Evolutionary conservation across 2,888 invertebrate genomes (phyloP), one percentile per base, ranked within the genome.

Genomic region (Eupithecia abbreviata): DNA sequence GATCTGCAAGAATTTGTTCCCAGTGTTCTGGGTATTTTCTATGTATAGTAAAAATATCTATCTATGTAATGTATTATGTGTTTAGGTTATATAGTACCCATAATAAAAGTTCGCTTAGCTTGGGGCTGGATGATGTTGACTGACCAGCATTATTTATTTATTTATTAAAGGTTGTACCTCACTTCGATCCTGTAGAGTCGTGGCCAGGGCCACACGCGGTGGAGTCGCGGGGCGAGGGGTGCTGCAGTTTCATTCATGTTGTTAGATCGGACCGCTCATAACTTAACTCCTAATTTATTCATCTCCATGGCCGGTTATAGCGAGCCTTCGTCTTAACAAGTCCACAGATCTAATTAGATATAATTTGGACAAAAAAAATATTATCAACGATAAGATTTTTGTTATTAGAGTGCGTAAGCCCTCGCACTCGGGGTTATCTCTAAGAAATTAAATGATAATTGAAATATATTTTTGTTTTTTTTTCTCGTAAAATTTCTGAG

Each of bases 241-340:
- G 87, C 84, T 77, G 89, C 81, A 87, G 91, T 91, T 93, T 95
- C 95, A 95, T 95, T 95, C 95, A 95, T 95, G 95, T 95, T 92
- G 93, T 94, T 94, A 94, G 94, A 93, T 90, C 90, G 90, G 90
- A 85, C 93, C 92, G 92, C 93, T 94, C 94, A 95, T 95, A 95
- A 95, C 90, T 95, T 95, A 93, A 91, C 94, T 92, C 90, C 89
- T 94, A 94, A 95, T 95, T 94, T 95, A 95, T 95, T 92, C 92
- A 87, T 91, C 86, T 90, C 87, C 89, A 83, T 88, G 90, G 90
- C 91, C 91, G 90, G 90, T 91, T 91, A 89, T 85, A 87, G 87
- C 85, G 86, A 90, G 88, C 86, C 87, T 87, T 88, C 87, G 85
- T 85, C 84, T 87, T 88, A 88, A 87, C 90, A 89, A 90, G 87